A percentile compares a stretch with the other conserved stretches of the same genome.
phyloP scores from a whole-genome alignment of 1,140 invertebrate genomes.

The Nymphalis io region DNA sequence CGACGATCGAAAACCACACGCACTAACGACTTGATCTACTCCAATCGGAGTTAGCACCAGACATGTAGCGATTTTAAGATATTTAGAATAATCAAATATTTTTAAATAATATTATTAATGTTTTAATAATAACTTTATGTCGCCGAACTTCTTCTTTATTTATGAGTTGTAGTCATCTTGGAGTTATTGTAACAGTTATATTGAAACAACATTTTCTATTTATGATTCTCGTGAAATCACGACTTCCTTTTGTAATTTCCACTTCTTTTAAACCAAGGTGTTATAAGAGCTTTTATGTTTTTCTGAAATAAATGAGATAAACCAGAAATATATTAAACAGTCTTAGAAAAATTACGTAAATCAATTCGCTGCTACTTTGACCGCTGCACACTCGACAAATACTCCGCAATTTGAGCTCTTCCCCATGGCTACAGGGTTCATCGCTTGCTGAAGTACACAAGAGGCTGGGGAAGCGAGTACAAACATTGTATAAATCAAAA shows the following conservation, averaged over 20 bases:
- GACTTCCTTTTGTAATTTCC: too few species aligned
- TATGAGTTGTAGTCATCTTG: too few species aligned
- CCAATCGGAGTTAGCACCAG: neutral
- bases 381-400: neutral
- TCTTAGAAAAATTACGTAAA: neutral
- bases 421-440: constrained; percentile 20
- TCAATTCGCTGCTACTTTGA: constrained; percentile 7
- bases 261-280: too few species aligned
- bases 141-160: too few species aligned
- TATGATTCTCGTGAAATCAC: too few species aligned
- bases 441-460: constrained; percentile 11
- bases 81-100: neutral
- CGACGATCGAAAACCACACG: constrained; percentile 28
- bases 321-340: too few species aligned
- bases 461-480: neutral
- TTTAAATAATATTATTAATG: too few species aligned
- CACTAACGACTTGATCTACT: constrained; percentile 31
- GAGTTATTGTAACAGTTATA: too few species aligned
- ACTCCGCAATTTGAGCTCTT: constrained; percentile 18
- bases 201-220: too few species aligned
- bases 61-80: constrained; percentile 8
- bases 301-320: too few species aligned
- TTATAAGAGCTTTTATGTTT: too few species aligned
- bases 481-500: constrained; percentile 20
- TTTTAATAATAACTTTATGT: too few species aligned